Evolutionary conservation across 2,888 invertebrate genomes (phyloP), one percentile per base, ranked within the genome.

Genomic region (Pristionchus fissidentatus): DNA sequence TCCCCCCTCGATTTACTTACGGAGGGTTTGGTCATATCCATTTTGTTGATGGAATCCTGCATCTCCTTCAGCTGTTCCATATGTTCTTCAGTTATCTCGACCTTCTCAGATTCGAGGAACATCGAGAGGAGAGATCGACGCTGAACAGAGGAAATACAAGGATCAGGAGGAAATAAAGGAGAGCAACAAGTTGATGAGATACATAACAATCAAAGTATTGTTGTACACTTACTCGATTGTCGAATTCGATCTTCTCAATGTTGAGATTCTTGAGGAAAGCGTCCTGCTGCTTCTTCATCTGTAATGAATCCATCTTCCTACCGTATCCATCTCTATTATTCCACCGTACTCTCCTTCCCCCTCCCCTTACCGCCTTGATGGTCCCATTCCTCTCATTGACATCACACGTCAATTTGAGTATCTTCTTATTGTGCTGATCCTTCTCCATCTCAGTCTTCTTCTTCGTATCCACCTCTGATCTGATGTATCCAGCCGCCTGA

Each of bases 201-300:
- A n/a, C n/a, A n/a, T 49, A 49, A 49, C 19, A 49, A 15, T 15
- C 19, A 15, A 49, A 15, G 19, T 49, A 49, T 15, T 49, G 29
- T 75, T 29, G 26, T 29, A 29, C 26, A 8, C 75, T 46, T 19
- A 43, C 75, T 22, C 49, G n/a, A 3, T 49, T 10, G 8, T 70
- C 41, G 22, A 70, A 8, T 22, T 70, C 70, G 7, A 41, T n/a
- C 41, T 70, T 70, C 38, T 70, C 70, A 26, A 13, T 49, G 8
- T 49, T 49, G 26, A 46, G 15, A 29, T 49, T 77, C 46, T 46
- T 35, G n/a, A 29, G 77, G n/a, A 26, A 77, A 5, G 26, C 26
- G 1, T 77, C 77, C 77, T 77, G 46, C 35, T n/a, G 1, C 32
- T 49, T 77, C 41, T n/a, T 10, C 70, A 70, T 70, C 70, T 70